phyloP scores from a whole-genome alignment of 1,140 invertebrate genomes.

The Cotesia vestalis region DNA sequence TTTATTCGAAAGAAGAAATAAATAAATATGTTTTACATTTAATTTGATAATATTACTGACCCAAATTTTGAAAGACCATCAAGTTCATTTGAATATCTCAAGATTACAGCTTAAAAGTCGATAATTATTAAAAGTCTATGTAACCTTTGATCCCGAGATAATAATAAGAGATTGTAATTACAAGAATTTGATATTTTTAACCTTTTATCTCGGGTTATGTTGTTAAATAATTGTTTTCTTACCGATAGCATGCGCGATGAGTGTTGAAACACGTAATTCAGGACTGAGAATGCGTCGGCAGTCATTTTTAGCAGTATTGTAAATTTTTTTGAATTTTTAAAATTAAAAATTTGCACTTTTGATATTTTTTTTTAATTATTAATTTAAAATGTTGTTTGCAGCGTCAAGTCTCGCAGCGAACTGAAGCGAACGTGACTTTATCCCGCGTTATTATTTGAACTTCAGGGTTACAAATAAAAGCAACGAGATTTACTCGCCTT shows the following conservation, averaged over 20 bases:
- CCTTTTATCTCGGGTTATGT: too few relatives aligned
- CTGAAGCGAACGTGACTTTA: conserved; percentile 14
- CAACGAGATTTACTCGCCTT: conserved; percentile 2
- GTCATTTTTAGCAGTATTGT: conserved; percentile 41
- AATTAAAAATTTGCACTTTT: background rate
- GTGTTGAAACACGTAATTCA: conserved; percentile 62
- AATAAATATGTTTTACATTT: too few relatives aligned
- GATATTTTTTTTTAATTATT: background rate
- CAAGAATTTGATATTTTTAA: background rate
- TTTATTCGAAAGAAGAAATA: too few relatives aligned
- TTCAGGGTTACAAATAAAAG: conserved; percentile 6
- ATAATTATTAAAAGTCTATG: too few relatives aligned
- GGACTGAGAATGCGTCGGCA: conserved; percentile 47
- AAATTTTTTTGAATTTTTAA: background rate
- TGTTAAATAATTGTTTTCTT: conserved; percentile 35
- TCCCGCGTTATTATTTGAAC: conserved; percentile 20
- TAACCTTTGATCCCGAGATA: too few relatives aligned
- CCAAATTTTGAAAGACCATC: too few relatives aligned
- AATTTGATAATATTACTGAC: too few relatives aligned
- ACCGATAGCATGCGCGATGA: conserved; percentile 61
- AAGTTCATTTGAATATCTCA: too few relatives aligned
- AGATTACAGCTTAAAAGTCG: too few relatives aligned
- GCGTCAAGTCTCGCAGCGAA: background rate
- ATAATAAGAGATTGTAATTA: background rate
- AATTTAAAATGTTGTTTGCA: background rate